A percentile compares a stretch with the other conserved stretches of the same genome.
phyloP scores from a whole-genome alignment of 2,113 vertebrate species.

The human region GRCh38 chr17:36539501-36540000 shows the following conservation, averaged over 20 bases:
- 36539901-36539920: not conserved
- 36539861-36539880: not conserved
- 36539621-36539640: not conserved
- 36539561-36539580: too few relatives aligned
- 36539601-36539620: conserved; percentile 21
- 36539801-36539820: conserved; percentile 21
- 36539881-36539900: not conserved
- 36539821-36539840: not conserved
- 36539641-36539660: not conserved
- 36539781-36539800: not conserved
- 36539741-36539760: conserved; percentile 1
- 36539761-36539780: not conserved
- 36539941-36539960: not conserved
- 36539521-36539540: not conserved
- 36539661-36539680: not conserved
- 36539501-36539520: not conserved
- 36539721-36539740: not conserved
- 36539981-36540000: not conserved
- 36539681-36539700: not conserved
- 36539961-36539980: not conserved
- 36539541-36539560: too few relatives aligned
- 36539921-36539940: not conserved
- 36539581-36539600: too few relatives aligned
- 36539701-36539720: not conserved
- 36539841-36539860: not conserved